A percentile compares a stretch with the other conserved stretches of the same genome.
These are phyloP conservation scores for Bothrops alternatus DNA, from an alignment of 2,797 vertebrate species.

Conservation along the genomic window DNA sequence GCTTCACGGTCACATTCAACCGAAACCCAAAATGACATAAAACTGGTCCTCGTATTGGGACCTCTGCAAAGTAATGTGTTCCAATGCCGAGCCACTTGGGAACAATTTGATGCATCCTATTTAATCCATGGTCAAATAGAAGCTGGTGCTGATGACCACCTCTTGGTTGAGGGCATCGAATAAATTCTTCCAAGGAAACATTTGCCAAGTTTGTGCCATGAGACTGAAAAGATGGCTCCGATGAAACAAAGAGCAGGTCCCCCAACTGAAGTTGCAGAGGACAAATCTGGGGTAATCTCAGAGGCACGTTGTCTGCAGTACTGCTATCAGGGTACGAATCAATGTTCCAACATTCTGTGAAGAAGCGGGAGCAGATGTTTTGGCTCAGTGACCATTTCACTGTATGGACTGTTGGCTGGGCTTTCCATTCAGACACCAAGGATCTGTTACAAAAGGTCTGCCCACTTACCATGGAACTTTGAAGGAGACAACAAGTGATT, in stretches of 20 bases:
- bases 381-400: constrained; percentile 77
- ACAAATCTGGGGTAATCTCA: constrained; percentile 78
- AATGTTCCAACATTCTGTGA: constrained; percentile 74
- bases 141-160: constrained; percentile 59
- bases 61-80: constrained; percentile 79
- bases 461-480: constrained; percentile 44
- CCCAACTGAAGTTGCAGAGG: constrained; percentile 82
- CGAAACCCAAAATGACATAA: constrained; percentile 78
- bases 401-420: constrained; percentile 57
- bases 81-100: constrained; percentile 76
- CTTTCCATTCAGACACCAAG: constrained; percentile 69
- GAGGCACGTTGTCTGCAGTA: constrained; percentile 27
- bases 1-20: constrained; percentile 78
- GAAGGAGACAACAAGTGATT: constrained; percentile 37
- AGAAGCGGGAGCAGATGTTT: constrained; percentile 70
- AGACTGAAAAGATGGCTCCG: constrained; percentile 67
- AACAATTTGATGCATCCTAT: constrained; percentile 68
- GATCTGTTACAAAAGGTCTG: constrained; percentile 68
- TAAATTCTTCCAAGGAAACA: constrained; percentile 77
- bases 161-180: constrained; percentile 66
- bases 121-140: constrained; percentile 71
- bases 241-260: constrained; percentile 76
- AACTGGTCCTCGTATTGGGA: constrained; percentile 59
- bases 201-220: constrained; percentile 78
- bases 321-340: constrained; percentile 25